Percentiles rank a stretch among this genome's conserved stretches.
phyloP scores from a whole-genome alignment of 2,113 vertebrate genomes.

The Xiphophorus couchianus region DNA sequence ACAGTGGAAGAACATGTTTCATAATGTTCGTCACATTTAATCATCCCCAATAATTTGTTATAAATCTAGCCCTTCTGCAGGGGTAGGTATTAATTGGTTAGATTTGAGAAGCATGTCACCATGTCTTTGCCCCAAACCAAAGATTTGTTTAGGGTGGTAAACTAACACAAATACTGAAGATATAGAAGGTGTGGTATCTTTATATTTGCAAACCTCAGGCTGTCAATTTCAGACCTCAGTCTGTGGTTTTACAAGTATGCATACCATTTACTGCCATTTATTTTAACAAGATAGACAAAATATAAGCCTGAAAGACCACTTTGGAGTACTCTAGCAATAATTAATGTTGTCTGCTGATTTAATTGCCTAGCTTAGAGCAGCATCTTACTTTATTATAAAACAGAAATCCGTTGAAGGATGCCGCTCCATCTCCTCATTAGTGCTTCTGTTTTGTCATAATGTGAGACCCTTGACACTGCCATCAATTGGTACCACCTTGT shows the following conservation, averaged over 20 bases:
- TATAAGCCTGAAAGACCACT: background rate
- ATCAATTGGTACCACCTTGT: constrained; percentile 42
- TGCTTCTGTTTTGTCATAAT: constrained; percentile 15
- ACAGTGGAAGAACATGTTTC: background rate
- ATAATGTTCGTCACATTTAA: background rate
- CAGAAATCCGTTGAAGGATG: background rate
- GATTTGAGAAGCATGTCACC: constrained; percentile 39
- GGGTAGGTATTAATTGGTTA: constrained; percentile 57
- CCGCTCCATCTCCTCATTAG: constrained; percentile 34
- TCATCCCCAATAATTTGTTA: background rate
- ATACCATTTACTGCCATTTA: background rate
- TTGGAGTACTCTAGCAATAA: background rate
- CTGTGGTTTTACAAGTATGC: background rate
- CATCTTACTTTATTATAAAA: background rate
- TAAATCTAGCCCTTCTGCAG: constrained; percentile 19
- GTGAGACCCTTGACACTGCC: constrained; percentile 30
- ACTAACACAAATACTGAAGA: constrained; percentile 18
- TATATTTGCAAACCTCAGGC: background rate
- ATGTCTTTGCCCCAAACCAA: constrained; percentile 59
- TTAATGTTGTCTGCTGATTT: background rate
- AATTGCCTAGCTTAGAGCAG: background rate
- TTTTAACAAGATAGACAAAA: background rate
- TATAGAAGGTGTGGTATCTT: constrained; percentile 7
- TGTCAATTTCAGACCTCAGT: background rate
- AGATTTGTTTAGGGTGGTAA: constrained; percentile 26